Percentiles rank a stretch among this genome's conserved stretches.
Evolutionary conservation across 2,797 vertebrate genomes (phyloP).

Genomic region (Peromyscus attwateri): DNA sequence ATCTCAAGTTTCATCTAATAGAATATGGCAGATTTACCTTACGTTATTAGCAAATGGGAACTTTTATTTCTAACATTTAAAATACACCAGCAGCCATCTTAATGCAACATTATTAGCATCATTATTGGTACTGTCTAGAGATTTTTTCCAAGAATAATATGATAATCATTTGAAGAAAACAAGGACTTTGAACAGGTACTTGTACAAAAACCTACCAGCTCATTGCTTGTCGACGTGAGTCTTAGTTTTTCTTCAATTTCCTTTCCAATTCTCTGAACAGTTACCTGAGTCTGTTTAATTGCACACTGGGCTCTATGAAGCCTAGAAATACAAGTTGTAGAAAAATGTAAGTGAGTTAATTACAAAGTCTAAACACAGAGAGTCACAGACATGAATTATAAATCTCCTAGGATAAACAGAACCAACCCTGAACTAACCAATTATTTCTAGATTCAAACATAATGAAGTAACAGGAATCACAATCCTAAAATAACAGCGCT

Average conservation of each 20-base stretch:
- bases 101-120: conserved; percentile 39
- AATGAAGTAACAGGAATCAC: conserved; percentile 36
- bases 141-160: conserved; percentile 24
- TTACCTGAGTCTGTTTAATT: conserved; percentile 99
- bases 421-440: conserved; percentile 65
- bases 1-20: conserved; percentile 63
- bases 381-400: conserved; percentile 61
- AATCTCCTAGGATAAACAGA: conserved; percentile 55
- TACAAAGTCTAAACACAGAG: conserved; percentile 63
- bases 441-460: conserved; percentile 54
- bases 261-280: conserved; percentile 97
- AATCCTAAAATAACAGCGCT: conserved; percentile 21
- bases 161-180: conserved; percentile 67
- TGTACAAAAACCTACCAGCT: conserved; percentile 91
- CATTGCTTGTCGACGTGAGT: conserved; percentile 94
- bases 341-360: conserved; percentile 74
- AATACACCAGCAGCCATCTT: conserved; percentile 47
- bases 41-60: conserved; percentile 49
- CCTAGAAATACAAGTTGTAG: conserved; percentile 88
- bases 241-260: conserved; percentile 99
- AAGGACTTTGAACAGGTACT: conserved; percentile 80
- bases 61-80: conserved; percentile 67
- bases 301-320: conserved; percentile 98
- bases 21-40: conserved; percentile 34
- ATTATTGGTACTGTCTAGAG: not conserved